Percentiles rank a stretch among this genome's conserved stretches.
Evolutionary conservation across 2,888 invertebrate species (phyloP).

Genomic region (Drosophila fungiperda): DNA sequence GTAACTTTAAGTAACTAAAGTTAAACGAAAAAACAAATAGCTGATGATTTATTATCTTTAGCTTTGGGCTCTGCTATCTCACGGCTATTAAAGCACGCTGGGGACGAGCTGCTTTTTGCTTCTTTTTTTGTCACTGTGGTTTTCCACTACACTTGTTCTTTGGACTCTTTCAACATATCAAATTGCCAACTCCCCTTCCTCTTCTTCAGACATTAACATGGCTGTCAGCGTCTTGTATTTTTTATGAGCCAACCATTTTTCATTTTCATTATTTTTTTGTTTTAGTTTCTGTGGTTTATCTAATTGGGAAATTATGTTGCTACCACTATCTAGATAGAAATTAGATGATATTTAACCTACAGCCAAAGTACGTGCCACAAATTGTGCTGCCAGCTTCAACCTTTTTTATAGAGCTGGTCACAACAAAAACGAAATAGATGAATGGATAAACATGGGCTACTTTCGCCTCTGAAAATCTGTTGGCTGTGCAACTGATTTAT

Average conservation of each 20-base stretch:
- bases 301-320: slow-evolving; percentile 66
- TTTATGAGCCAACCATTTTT: slow-evolving; percentile 23
- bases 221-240: slow-evolving; percentile 18
- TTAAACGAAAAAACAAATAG: neutral
- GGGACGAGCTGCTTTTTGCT: slow-evolving; percentile 12
- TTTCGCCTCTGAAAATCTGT: slow-evolving; percentile 39
- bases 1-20: neutral
- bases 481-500: slow-evolving; percentile 41
- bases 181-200: slow-evolving; percentile 29
- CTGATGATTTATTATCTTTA: slow-evolving; percentile 42
- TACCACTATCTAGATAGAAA: slow-evolving; percentile 28
- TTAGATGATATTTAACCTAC: slow-evolving; percentile 30
- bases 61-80: slow-evolving; percentile 40
- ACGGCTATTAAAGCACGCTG: slow-evolving; percentile 49
- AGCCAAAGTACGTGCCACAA: slow-evolving; percentile 43
- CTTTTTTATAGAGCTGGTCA: neutral
- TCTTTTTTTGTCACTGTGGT: slow-evolving; percentile 34
- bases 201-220: slow-evolving; percentile 3
- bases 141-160: slow-evolving; percentile 52
- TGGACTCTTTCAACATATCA: slow-evolving; percentile 29
- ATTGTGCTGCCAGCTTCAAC: slow-evolving; percentile 22
- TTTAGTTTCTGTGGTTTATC: slow-evolving; percentile 50
- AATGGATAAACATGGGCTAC: slow-evolving; percentile 21
- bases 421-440: neutral
- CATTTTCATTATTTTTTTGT: neutral